These are phyloP conservation scores for Rhogogaster chlorosoma DNA, from an alignment of 2,888 invertebrate species.

Conservation along the genomic window DNA sequence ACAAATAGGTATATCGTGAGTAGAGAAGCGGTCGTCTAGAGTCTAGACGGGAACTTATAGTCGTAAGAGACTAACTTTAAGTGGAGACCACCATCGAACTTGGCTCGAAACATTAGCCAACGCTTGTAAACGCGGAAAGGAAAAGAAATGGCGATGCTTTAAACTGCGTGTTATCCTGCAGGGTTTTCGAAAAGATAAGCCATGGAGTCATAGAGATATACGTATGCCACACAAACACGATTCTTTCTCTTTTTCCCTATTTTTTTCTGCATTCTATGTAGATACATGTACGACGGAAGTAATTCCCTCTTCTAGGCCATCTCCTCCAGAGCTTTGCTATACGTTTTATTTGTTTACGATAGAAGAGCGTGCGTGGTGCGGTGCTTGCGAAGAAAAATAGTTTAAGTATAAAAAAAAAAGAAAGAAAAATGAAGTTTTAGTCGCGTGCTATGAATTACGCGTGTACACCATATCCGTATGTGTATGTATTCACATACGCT, in stretches of 20 bases:
- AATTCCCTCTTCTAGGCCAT: slow-evolving; percentile 21
- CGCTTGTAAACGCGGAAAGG: neutral
- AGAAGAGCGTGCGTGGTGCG: neutral
- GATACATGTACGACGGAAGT: slow-evolving; percentile 25
- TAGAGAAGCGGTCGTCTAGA: slow-evolving; percentile 23
- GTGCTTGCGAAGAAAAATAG: neutral
- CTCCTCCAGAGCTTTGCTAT: neutral
- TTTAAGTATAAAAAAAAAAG: neutral
- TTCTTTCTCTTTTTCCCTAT: neutral
- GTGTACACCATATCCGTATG: slow-evolving; percentile 20
- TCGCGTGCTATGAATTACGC: slow-evolving; percentile 49
- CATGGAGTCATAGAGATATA: neutral
- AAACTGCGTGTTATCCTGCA: slow-evolving; percentile 18
- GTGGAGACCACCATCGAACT: slow-evolving; percentile 38
- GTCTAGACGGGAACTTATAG: slow-evolving; percentile 19
- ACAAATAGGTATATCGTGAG: slow-evolving; percentile 30
- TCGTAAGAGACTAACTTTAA: neutral
- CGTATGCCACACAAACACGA: neutral
- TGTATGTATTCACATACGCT: slow-evolving; percentile 50
- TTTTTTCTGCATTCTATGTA: neutral
- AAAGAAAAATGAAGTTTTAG: neutral
- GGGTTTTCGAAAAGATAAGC: slow-evolving; percentile 32
- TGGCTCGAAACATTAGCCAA: neutral
- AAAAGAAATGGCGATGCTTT: slow-evolving; percentile 25
- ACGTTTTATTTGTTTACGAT: slow-evolving; percentile 44